phyloP scores from a whole-genome alignment of 1,140 invertebrate genomes.

The Heliconius melpomene region DNA sequence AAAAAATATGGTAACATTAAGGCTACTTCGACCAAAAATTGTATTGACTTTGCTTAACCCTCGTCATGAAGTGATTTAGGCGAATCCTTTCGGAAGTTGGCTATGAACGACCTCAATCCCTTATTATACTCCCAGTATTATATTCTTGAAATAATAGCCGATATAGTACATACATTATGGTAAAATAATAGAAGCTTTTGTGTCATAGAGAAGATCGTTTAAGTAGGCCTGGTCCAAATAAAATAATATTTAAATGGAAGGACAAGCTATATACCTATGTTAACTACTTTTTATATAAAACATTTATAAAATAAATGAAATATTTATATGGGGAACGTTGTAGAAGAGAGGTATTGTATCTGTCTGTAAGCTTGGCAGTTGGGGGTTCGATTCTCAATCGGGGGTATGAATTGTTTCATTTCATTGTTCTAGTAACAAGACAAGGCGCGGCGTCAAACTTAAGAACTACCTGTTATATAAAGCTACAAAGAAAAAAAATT shows the following conservation, averaged over 20 bases:
- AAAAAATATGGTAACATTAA: conserved; percentile 23
- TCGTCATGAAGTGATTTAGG: conserved; percentile 29
- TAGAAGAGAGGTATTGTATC: too few species aligned
- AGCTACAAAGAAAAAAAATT: too few species aligned
- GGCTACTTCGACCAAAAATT: conserved; percentile 21
- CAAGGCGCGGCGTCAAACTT: too few species aligned
- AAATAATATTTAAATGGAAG: background rate
- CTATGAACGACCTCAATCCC: background rate
- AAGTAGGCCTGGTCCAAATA: background rate
- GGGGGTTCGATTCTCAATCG: too few species aligned
- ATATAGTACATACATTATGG: background rate
- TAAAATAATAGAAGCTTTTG: conserved; percentile 5
- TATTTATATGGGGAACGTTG: too few species aligned
- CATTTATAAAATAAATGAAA: too few species aligned
- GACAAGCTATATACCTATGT: background rate
- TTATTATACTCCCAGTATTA: conserved; percentile 2
- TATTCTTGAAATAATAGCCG: background rate
- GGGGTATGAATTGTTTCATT: too few species aligned
- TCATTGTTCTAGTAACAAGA: too few species aligned
- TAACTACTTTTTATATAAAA: too few species aligned
- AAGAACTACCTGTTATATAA: too few species aligned
- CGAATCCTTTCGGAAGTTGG: conserved; percentile 23
- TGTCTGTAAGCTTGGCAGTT: too few species aligned
- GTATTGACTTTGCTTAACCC: conserved; percentile 30
- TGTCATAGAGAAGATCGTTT: background rate